Conservation (phyloP, 2,797 vertebrate species). For the Vireo griseus region DNA sequence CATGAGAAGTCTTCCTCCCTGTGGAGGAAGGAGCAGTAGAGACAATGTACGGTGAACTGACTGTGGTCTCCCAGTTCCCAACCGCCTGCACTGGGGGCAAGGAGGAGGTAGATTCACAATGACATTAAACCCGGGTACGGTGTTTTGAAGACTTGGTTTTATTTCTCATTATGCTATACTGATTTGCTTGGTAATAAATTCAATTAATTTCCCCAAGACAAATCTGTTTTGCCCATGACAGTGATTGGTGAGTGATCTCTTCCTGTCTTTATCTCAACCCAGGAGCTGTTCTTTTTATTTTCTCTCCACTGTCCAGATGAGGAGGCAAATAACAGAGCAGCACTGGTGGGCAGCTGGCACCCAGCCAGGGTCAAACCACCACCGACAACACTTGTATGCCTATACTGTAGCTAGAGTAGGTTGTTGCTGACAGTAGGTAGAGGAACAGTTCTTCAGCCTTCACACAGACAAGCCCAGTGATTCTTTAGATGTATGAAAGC, state of each 20-base stretch:
- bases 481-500: neutral
- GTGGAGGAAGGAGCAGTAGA: neutral
- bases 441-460: neutral
- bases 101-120: neutral
- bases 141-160: neutral
- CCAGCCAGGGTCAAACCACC: neutral
- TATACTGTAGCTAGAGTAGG: neutral
- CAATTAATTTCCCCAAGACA: neutral
- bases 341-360: neutral
- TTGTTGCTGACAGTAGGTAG: rapidly evolving
- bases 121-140: neutral
- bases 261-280: neutral
- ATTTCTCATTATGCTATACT: neutral
- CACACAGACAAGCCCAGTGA: neutral
- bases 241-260: neutral
- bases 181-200: neutral
- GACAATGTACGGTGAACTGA: neutral
- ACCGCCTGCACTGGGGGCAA: neutral
- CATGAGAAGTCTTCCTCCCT: neutral
- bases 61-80: neutral
- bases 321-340: neutral
- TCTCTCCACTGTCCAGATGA: neutral
- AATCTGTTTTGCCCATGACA: neutral
- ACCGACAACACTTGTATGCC: neutral
- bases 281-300: neutral